Percentiles rank a stretch among this genome's conserved stretches.
These are phyloP conservation scores for Brienomyrus longianalis DNA, from an alignment of 2,113 vertebrate species.

Conservation along the genomic window DNA sequence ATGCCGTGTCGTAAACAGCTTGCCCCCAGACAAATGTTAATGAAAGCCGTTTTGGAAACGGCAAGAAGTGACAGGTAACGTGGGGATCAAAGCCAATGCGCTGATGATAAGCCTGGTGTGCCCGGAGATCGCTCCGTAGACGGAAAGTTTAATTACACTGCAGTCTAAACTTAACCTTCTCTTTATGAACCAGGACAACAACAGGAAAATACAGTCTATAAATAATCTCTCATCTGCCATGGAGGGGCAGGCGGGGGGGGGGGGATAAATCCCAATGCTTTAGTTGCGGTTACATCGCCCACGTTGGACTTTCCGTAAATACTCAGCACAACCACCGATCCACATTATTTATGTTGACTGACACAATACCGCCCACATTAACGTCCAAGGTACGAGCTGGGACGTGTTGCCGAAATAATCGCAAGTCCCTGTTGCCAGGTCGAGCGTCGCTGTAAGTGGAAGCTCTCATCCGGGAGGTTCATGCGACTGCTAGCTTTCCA, in stretches of 20 bases:
- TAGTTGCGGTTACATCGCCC: constrained; percentile 52
- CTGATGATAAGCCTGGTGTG: neutral
- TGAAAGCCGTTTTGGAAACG: constrained; percentile 19
- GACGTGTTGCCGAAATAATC: constrained; percentile 26
- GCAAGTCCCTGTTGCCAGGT: constrained; percentile 30
- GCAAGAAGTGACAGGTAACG: constrained; percentile 34
- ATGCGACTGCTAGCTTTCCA: constrained; percentile 43
- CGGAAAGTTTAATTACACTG: constrained; percentile 31
- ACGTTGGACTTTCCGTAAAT: constrained; percentile 54
- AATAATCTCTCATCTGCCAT: constrained; percentile 43
- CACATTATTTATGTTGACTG: constrained; percentile 52
- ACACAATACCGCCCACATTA: constrained; percentile 47
- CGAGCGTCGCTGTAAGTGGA: constrained; percentile 31
- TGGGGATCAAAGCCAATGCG: constrained; percentile 38
- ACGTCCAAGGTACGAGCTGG: constrained; percentile 38
- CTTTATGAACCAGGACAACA: constrained; percentile 39
- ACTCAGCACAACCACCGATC: constrained; percentile 40
- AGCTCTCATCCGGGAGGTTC: constrained; percentile 43
- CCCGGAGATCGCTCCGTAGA: constrained; percentile 34
- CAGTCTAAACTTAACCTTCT: constrained; percentile 42
- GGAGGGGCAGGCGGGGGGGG: neutral
- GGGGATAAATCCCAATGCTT: constrained; percentile 34
- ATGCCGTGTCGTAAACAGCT: constrained; percentile 9
- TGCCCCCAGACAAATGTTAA: constrained; percentile 12
- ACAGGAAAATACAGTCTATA: constrained; percentile 53